Conservation (phyloP, 2,797 vertebrate genomes). For the Dipus sagitta region DNA sequence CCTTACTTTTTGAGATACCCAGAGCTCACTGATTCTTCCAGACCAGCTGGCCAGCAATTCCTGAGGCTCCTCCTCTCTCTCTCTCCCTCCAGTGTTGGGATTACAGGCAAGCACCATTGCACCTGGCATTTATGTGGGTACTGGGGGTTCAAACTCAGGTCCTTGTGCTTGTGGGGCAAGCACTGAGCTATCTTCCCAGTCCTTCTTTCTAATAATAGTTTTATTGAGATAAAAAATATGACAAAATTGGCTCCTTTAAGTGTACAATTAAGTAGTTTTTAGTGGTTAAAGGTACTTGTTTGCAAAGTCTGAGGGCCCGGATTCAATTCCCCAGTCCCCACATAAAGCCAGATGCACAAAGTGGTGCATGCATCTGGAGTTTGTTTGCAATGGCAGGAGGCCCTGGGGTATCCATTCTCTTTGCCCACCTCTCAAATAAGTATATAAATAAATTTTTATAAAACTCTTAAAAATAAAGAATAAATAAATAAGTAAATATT, state of each 20-base stretch:
- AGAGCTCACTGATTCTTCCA: too few relatives aligned
- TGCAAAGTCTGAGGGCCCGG: too few relatives aligned
- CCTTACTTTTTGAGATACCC: background rate
- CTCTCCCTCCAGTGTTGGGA: background rate
- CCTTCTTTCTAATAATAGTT: background rate
- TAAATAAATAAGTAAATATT: too few relatives aligned
- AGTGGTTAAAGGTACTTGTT: too few relatives aligned
- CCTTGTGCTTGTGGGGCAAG: background rate
- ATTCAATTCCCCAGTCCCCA: too few relatives aligned
- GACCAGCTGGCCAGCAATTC: background rate
- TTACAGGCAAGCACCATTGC: background rate
- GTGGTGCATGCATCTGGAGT: too few relatives aligned
- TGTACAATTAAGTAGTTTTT: too few relatives aligned
- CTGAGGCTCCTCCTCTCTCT: background rate
- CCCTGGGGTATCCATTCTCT: too few relatives aligned
- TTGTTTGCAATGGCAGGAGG: too few relatives aligned
- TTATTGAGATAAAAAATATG: conserved; percentile 31
- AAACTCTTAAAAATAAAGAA: too few relatives aligned
- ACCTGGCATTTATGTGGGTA: background rate
- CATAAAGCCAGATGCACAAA: too few relatives aligned
- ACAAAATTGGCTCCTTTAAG: background rate
- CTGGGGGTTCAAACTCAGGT: background rate
- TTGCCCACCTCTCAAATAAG: background rate
- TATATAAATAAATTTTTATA: background rate
- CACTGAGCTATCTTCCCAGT: background rate